phyloP scores from a whole-genome alignment of 2,797 vertebrate species.

The Argya squamiceps region DNA sequence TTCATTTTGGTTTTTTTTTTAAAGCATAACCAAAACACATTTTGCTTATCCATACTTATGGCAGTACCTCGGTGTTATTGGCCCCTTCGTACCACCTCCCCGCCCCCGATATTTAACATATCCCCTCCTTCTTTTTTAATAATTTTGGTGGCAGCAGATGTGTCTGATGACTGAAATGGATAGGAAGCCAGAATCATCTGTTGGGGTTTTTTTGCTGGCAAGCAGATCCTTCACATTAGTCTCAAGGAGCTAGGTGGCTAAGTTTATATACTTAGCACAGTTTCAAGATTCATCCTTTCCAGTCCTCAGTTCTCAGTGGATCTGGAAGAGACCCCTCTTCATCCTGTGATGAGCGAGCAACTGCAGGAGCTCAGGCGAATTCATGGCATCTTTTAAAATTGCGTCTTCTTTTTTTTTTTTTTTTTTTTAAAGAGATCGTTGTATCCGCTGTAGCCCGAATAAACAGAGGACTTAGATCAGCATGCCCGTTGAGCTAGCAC shows the following conservation, averaged over 20 bases:
- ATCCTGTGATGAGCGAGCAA: neutral
- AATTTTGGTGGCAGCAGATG: neutral
- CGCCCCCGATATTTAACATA: neutral
- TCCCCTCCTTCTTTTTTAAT: neutral
- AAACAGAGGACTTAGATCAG: neutral
- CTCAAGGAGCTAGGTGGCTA: neutral
- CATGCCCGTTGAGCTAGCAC: neutral
- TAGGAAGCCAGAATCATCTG: neutral
- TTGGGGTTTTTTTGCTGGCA: neutral
- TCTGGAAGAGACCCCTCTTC: neutral
- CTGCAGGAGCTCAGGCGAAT: neutral
- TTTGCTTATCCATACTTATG: neutral
- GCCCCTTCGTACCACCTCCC: rapidly evolving
- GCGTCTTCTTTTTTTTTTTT: neutral
- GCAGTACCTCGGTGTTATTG: neutral
- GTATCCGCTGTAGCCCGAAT: neutral
- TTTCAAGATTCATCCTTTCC: neutral
- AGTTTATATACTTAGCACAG: neutral
- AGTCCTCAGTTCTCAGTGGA: neutral
- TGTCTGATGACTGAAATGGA: neutral
- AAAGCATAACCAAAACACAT: neutral
- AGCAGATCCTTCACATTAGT: neutral
- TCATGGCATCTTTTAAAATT: neutral
- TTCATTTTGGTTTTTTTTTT: neutral
- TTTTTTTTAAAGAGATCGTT: neutral